Percentiles rank a stretch among this genome's conserved stretches.
phyloP scores from a whole-genome alignment of 2,888 invertebrate species.

The Xylota segnis region DNA sequence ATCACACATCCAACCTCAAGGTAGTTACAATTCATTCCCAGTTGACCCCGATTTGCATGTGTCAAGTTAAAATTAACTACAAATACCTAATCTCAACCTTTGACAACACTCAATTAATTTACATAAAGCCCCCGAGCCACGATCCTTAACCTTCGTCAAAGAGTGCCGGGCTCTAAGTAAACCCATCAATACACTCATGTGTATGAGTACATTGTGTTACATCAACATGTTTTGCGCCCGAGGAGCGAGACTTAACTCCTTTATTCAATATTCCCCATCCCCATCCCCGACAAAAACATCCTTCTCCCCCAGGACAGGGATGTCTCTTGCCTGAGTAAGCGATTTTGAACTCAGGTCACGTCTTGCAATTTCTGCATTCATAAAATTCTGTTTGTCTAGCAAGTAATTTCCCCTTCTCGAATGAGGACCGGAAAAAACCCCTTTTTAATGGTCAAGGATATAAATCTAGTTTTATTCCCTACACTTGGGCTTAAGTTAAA shows the following conservation, averaged over 20 bases:
- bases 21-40: constrained; percentile 23
- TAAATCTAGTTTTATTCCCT: neutral
- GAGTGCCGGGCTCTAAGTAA: constrained; percentile 39
- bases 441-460: constrained; percentile 31
- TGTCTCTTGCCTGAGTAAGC: constrained; percentile 22
- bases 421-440: constrained; percentile 11
- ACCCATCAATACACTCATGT: constrained; percentile 51
- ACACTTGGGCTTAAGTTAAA: constrained; percentile 4
- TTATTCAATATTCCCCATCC: constrained; percentile 60
- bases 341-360: constrained; percentile 62
- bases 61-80: constrained; percentile 63
- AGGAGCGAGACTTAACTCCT: constrained; percentile 58
- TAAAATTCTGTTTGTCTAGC: constrained; percentile 65
- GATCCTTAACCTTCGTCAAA: constrained; percentile 54
- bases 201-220: constrained; percentile 50
- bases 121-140: constrained; percentile 13
- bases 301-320: neutral
- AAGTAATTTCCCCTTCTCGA: constrained; percentile 5
- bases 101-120: constrained; percentile 71
- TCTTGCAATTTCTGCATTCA: constrained; percentile 61
- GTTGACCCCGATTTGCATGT: constrained; percentile 66
- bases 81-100: constrained; percentile 49
- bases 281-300: constrained; percentile 19
- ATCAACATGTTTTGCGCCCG: constrained; percentile 65
- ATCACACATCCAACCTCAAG: constrained; percentile 11